Percentiles rank a stretch among this genome's conserved stretches.
These are phyloP conservation scores for Metridium senile DNA, from an alignment of 92 coral and sea anemone genomes.

Conservation along the genomic window DNA sequence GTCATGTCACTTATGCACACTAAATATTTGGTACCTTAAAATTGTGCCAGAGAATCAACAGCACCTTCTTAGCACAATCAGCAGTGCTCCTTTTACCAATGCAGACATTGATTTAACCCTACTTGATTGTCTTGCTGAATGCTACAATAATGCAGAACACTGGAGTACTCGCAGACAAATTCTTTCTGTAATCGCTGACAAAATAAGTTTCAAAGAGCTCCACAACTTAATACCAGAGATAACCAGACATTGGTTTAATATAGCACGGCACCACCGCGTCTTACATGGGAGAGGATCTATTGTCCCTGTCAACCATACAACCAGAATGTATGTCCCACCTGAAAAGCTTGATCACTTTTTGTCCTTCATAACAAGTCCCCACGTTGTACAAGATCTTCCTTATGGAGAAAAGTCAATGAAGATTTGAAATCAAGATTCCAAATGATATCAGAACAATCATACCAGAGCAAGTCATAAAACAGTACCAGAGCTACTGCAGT, in stretches of 20 bases:
- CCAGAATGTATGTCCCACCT: slow-evolving; percentile 47
- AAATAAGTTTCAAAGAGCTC: slow-evolving; percentile 42
- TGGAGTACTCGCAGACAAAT: slow-evolving; percentile 60
- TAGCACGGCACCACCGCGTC: slow-evolving; percentile 51
- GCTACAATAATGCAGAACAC: slow-evolving; percentile 53
- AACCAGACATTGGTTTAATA: slow-evolving; percentile 50
- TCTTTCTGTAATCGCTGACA: slow-evolving; percentile 57
- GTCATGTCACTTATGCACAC: no score
- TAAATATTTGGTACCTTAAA: no score
- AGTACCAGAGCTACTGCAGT: slow-evolving; percentile 42
- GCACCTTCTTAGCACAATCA: slow-evolving; percentile 23
- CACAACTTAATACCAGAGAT: slow-evolving; percentile 49
- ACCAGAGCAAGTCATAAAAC: slow-evolving; percentile 45
- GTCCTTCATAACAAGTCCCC: slow-evolving; percentile 50
- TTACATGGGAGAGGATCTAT: slow-evolving; percentile 56
- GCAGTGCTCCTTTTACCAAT: background rate
- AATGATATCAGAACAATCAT: slow-evolving; percentile 55
- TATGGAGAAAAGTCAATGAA: slow-evolving; percentile 47
- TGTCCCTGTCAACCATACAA: slow-evolving; percentile 21
- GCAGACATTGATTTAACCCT: slow-evolving; percentile 39
- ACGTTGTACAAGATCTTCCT: slow-evolving; percentile 46
- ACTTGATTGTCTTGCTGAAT: slow-evolving; percentile 52
- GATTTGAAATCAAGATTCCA: slow-evolving; percentile 45
- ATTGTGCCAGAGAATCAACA: slow-evolving; percentile 30
- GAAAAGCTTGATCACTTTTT: slow-evolving; percentile 56